Evolutionary conservation across 2,797 vertebrate genomes (phyloP).

Genomic region (Typhlichthys eigenmanni): DNA sequence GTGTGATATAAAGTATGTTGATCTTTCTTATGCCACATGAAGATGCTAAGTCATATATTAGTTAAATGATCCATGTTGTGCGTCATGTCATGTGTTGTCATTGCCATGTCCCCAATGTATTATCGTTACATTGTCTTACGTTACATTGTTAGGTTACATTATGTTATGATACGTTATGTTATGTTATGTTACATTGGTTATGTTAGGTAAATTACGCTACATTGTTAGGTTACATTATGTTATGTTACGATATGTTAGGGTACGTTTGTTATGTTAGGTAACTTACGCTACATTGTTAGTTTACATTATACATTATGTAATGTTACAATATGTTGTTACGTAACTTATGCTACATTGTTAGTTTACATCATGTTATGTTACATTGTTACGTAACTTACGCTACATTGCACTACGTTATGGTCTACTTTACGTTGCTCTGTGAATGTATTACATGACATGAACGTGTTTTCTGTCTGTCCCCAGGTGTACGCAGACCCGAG

Average conservation of each 20-base stretch:
- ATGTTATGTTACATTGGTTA: neutral
- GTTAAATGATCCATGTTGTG: neutral
- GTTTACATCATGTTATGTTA: no score
- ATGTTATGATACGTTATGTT: neutral
- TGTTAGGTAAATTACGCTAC: neutral
- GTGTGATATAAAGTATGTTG: neutral
- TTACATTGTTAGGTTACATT: no score
- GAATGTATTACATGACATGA: neutral
- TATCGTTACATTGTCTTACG: no score
- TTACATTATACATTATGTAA: no score
- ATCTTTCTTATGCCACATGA: neutral
- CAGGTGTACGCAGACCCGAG: conserved; percentile 77
- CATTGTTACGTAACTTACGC: no score
- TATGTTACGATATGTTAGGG: no score
- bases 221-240: no score
- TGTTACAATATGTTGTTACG: no score
- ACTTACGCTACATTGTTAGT: no score
- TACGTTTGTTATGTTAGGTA: conserved; percentile 1
- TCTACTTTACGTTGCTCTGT: conserved; percentile 6
- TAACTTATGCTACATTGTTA: no score
- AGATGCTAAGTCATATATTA: neutral
- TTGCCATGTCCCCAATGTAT: no score
- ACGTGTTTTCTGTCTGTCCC: conserved; percentile 10
- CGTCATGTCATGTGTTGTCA: no score
- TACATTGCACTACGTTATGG: neutral